A percentile compares a stretch with the other conserved stretches of the same genome.
Conservation (phyloP, 2,888 invertebrate species). For the Magallana nippona region DNA sequence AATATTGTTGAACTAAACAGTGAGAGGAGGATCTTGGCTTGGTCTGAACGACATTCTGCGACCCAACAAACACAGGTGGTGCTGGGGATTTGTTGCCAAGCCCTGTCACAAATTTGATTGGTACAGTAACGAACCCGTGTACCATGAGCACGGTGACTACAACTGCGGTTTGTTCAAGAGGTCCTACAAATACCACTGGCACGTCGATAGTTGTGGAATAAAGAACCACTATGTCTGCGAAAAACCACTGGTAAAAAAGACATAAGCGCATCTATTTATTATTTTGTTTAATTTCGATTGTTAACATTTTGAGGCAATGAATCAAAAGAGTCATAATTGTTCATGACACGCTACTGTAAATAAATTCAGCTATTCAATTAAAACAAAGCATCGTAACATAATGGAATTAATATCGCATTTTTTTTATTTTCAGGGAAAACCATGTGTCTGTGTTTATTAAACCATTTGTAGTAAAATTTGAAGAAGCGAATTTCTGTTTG, state of each 20-base stretch:
- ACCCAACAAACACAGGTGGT: slow-evolving; percentile 22
- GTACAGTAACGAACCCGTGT: slow-evolving; percentile 9
- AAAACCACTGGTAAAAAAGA: background rate
- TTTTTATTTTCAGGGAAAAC: slow-evolving; percentile 8
- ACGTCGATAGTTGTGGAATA: background rate
- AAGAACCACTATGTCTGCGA: background rate
- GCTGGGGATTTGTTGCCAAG: slow-evolving; percentile 19
- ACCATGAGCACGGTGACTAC: background rate
- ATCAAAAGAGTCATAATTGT: too few species aligned
- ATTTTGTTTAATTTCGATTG: too few species aligned
- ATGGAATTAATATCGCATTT: too few species aligned
- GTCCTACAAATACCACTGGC: slow-evolving; percentile 18
- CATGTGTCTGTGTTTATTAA: slow-evolving; percentile 4
- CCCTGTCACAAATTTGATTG: slow-evolving; percentile 25
- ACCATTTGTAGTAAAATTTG: too few species aligned
- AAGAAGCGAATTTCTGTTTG: too few species aligned
- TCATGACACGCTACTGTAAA: too few species aligned
- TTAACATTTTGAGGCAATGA: too few species aligned
- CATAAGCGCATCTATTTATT: too few species aligned
- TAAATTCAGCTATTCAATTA: too few species aligned
- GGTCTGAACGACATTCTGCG: slow-evolving; percentile 2
- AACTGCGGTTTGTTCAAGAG: background rate
- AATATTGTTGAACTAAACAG: background rate
- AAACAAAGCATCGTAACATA: too few species aligned
- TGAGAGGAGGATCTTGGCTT: background rate